Base-by-base conservation (phyloP, 2,113 vertebrate genomes). In the Muntiacus muntjak region DNA sequence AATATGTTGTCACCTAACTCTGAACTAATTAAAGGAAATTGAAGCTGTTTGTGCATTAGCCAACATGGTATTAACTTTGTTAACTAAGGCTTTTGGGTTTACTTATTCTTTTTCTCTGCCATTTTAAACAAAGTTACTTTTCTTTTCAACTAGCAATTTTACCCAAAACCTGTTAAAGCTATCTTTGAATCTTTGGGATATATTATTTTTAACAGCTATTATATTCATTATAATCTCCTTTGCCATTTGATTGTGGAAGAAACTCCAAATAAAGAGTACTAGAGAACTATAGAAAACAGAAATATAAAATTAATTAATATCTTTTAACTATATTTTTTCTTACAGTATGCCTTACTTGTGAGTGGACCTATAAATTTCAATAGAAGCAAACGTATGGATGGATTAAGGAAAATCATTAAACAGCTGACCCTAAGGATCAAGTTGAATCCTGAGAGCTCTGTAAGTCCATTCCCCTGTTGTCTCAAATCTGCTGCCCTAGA, bases 11-110 rank as follows among this genome's bases (percentile, higher is more conserved):
- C 98, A 98, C 98, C 98, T 98, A 99, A 98, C 94, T 97, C 98
- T 96, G 97, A 97, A 98, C 98, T 99, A 99, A 99, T 99, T 99
- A 98, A 98, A 98, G 98, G 87, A 96, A 98, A 99, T 95, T 98
- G 98, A 97, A 98, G 97, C 92, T 98, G 96, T 89, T 92, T 98
- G 95, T 98, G 96, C 17, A 0, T 97, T 97, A 98, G 97, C 95
- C 98, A 98, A 92, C 40, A 64, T 2, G 3, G 95, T 78, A 98
- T 98, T 98, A 98, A 97, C 94, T 98, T 97, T 91, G 95, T 96
- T 78, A 98, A 96, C 96, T 74, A 89, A 97, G 95, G 81, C 96
- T 97, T 94, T 40, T 91, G 3, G 36, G 26, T 64, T 78, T 50
- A 14, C 91, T 95, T 94, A 25, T 64, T 97, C 60, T 85, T 96